Percentiles rank a stretch among this genome's conserved stretches.
Evolutionary conservation across 2,113 vertebrate species (phyloP).

Genomic region (Gobio gobio): DNA sequence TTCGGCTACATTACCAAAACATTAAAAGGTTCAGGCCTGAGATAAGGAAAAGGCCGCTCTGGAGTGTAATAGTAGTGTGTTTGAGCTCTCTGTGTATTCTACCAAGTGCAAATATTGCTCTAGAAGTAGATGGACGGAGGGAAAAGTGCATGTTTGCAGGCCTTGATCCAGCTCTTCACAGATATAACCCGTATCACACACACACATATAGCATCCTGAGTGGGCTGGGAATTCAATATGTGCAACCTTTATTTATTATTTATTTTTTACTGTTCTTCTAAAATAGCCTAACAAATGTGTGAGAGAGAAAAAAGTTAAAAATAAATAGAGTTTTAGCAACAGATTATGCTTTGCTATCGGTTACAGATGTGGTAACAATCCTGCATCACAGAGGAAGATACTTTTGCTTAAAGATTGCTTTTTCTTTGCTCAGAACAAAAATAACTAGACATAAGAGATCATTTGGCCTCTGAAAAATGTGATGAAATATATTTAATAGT

Average conservation of each 20-base stretch:
- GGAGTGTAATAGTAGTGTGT: conserved; percentile 29
- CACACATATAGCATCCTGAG: conserved; percentile 32
- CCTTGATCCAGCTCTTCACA: conserved; percentile 38
- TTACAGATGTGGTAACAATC: background rate
- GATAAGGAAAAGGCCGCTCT: conserved; percentile 29
- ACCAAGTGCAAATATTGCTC: conserved; percentile 54
- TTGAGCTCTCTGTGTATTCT: conserved; percentile 47
- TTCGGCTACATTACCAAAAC: background rate
- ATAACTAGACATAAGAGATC: no score
- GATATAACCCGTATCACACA: conserved; percentile 38
- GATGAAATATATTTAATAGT: no score
- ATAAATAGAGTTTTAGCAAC: background rate
- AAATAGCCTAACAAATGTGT: conserved; percentile 22
- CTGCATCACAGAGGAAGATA: no score
- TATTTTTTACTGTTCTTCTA: conserved; percentile 9
- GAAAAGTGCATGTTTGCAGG: conserved; percentile 41
- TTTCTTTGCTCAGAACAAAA: no score
- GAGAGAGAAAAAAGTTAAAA: background rate
- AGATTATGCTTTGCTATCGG: background rate
- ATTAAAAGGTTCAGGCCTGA: background rate
- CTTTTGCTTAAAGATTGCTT: no score
- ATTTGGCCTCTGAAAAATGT: no score
- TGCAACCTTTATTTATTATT: conserved; percentile 35
- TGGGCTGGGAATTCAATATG: conserved; percentile 26
- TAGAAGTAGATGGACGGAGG: conserved; percentile 3